A percentile compares a stretch with the other conserved stretches of the same genome.
Evolutionary conservation across 2,888 invertebrate species (phyloP).

Genomic region (Polietes domitor): DNA sequence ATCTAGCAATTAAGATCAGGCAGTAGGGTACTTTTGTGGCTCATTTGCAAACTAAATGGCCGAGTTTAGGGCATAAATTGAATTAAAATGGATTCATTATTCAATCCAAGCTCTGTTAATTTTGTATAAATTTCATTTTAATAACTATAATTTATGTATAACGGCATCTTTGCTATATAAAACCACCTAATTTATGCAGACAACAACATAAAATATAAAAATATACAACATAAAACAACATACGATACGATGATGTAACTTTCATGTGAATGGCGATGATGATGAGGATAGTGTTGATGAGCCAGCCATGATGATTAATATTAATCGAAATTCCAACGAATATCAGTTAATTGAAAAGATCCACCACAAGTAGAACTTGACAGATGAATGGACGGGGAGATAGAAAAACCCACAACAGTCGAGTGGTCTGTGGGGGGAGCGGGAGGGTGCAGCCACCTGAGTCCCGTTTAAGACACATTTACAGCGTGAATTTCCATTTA

Average conservation of each 20-base stretch:
- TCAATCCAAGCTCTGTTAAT: not conserved
- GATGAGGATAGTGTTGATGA: not conserved
- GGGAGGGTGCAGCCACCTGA: not conserved
- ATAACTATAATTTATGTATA: constrained; percentile 39
- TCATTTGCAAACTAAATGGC: not conserved
- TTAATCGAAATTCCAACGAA: constrained; percentile 19
- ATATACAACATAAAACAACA: not conserved
- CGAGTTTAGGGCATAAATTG: constrained; percentile 3
- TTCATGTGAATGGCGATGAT: not conserved
- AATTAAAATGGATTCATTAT: constrained; percentile 13
- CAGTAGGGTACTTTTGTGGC: not conserved
- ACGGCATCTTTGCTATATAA: constrained; percentile 34
- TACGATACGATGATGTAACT: constrained; percentile 20
- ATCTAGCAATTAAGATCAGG: too few relatives aligned
- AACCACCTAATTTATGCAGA: not conserved
- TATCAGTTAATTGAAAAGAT: constrained; percentile 16
- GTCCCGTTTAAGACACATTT: constrained; percentile 5
- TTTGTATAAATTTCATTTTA: constrained; percentile 21
- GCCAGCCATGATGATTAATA: not conserved
- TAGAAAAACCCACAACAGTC: not conserved
- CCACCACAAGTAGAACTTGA: not conserved
- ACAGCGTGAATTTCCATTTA: constrained; percentile 51
- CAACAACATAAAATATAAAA: not conserved
- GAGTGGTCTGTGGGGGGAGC: not conserved
- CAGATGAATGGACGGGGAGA: not conserved